Evolutionary conservation across 2,113 vertebrate genomes (phyloP).

Genomic region (Tor tambroides): DNA sequence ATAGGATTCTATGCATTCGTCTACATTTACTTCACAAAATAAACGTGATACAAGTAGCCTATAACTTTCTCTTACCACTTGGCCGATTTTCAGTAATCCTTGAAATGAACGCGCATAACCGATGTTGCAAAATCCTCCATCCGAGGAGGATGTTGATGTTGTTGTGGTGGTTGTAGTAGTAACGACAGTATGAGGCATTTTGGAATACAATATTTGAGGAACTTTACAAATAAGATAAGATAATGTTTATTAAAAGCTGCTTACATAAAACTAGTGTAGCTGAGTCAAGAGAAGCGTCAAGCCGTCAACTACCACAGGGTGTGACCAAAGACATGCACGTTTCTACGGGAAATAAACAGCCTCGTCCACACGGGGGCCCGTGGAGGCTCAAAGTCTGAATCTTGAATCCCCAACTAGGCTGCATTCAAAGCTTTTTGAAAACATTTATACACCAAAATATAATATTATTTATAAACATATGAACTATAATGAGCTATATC

Average conservation of each 20-base stretch:
- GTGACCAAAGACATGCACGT: background rate
- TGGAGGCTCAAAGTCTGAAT: background rate
- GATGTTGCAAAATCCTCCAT: slow-evolving; percentile 63
- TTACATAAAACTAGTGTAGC: background rate
- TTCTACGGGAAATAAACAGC: background rate
- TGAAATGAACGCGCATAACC: slow-evolving; percentile 71
- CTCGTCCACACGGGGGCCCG: background rate
- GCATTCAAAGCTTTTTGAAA: background rate
- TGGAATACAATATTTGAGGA: background rate
- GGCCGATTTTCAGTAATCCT: slow-evolving; percentile 74
- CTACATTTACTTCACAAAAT: background rate
- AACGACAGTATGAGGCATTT: slow-evolving; percentile 74
- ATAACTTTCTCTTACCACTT: slow-evolving; percentile 69
- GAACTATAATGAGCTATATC: background rate
- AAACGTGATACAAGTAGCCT: background rate
- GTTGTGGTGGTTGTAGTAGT: slow-evolving; percentile 56
- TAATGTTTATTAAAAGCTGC: background rate
- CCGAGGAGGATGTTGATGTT: slow-evolving; percentile 57
- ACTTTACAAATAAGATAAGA: background rate
- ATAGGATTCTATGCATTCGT: background rate
- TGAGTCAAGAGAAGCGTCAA: background rate
- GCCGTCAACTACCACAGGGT: background rate
- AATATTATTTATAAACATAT: background rate
- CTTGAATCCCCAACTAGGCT: too few species aligned
- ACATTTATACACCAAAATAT: background rate